A percentile compares a stretch with the other conserved stretches of the same genome.
Conservation (phyloP, 2,797 vertebrate genomes). For the Onychomys leucogaster region DNA sequence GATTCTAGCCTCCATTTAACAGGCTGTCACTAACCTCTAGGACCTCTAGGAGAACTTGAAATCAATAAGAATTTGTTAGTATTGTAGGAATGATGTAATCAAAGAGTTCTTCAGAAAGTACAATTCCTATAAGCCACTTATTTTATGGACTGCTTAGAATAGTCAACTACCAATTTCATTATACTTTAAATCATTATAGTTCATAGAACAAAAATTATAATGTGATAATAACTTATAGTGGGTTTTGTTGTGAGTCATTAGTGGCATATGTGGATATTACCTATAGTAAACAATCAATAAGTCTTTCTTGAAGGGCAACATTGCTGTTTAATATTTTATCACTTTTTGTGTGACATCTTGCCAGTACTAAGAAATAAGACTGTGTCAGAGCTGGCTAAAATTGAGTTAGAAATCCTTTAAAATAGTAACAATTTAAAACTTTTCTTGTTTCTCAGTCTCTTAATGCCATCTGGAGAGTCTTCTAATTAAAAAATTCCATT, state of each 20-base stretch:
- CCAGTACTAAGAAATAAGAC: conserved; percentile 13
- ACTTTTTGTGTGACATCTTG: neutral
- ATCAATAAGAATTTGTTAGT: neutral
- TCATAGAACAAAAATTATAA: neutral
- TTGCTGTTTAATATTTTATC: conserved; percentile 39
- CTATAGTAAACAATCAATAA: neutral
- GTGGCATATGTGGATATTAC: neutral
- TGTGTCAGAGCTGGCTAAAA: conserved; percentile 64
- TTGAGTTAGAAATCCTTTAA: conserved; percentile 64
- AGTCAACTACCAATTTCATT: neutral
- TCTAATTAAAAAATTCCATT: conserved; percentile 67
- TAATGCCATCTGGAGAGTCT: conserved; percentile 71
- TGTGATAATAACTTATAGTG: neutral
- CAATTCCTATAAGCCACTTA: neutral
- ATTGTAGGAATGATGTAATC: neutral
- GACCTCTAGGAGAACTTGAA: neutral
- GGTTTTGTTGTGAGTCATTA: neutral
- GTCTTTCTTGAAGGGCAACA: neutral
- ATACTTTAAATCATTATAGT: conserved; percentile 28
- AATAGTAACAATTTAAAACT: conserved; percentile 63
- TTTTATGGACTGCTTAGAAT: neutral
- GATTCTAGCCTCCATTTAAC: neutral
- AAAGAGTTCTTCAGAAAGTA: neutral
- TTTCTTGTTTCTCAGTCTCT: conserved; percentile 60
- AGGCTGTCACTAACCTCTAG: neutral